Base-by-base conservation (phyloP, 2,888 invertebrate genomes). In the Ptilodon capucinus region DNA sequence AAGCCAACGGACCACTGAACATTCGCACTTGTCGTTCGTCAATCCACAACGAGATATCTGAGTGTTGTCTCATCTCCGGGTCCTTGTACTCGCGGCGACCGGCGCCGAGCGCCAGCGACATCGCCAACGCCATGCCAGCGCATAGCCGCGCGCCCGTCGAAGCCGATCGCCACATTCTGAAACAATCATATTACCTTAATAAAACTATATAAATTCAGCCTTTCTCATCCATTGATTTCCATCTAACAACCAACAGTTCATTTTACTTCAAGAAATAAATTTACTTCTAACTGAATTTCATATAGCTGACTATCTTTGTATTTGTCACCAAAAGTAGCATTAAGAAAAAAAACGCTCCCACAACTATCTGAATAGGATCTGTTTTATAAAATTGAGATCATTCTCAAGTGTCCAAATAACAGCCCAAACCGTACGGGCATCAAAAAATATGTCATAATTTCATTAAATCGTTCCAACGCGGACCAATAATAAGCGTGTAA, bases 11-110 rank as follows among this genome's bases (percentile, higher is more conserved):
- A 97, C 97, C 97, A 84, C 96, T 97, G 71, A 97, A 95, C 94
- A 96, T 95, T 89, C 97, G 95, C 45, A 97, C 95, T 92, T 97
- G 97, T 66, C 96, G 95, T 76, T 96, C 96, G 81, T 97, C 97
- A 73, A 97, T 97, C 97, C 97, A 97, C 51, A 97, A 88, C 44
- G 96, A 95, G 57, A 97, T 92, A 81, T 96, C 96, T n/a, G 60
- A 50, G 44, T 83, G 75, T 53, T 81, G 79, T n/a, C 81, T 66
- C 30, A 57, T 64, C 43, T 85, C 81, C 2, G 69, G 69, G 60
- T 86, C 84, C 69, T 77, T 79, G 73, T 76, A 82, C 54, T 86
- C 86, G 59, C 87, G 83, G 53, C 88, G 83, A 60, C 85, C 82
- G 55, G 84, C 86, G 59, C 84, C 76, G 57, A 84, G 74, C 39